These are phyloP conservation scores for Alentia gelatinosa DNA, from an alignment of 2,888 invertebrate species.

Conservation along the genomic window DNA sequence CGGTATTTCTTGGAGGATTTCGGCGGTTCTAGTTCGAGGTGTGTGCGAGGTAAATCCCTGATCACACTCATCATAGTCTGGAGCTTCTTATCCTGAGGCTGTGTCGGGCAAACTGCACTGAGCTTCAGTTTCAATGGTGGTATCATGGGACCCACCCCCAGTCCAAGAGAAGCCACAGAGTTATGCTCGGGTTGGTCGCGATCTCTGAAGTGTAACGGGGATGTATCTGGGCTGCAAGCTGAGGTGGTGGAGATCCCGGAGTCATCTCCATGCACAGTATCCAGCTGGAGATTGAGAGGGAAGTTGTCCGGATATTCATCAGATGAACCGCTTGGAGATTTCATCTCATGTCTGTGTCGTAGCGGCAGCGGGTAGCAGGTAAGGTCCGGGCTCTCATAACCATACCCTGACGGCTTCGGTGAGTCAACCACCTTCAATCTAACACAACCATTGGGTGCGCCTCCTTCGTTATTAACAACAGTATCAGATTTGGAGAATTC, in stretches of 20 bases:
- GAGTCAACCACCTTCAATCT: neutral
- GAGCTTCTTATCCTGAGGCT: slow-evolving; percentile 4
- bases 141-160: neutral
- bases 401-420: neutral
- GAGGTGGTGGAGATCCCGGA: neutral
- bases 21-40: neutral
- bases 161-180: neutral
- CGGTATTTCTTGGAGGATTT: neutral
- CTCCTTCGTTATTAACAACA: neutral
- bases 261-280: neutral
- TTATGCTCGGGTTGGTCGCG: neutral
- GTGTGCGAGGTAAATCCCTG: neutral
- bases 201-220: neutral
- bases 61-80: slow-evolving; percentile 16
- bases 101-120: neutral
- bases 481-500: too few species aligned
- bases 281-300: neutral
- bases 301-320: neutral
- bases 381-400: neutral
- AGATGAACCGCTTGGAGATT: neutral
- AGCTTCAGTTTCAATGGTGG: neutral
- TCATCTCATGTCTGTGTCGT: neutral
- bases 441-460: neutral
- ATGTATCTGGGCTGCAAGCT: neutral
- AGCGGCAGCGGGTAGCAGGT: neutral